Evolutionary conservation across 2,888 invertebrate genomes (phyloP).

Genomic region (Luffia ferchaultella): DNA sequence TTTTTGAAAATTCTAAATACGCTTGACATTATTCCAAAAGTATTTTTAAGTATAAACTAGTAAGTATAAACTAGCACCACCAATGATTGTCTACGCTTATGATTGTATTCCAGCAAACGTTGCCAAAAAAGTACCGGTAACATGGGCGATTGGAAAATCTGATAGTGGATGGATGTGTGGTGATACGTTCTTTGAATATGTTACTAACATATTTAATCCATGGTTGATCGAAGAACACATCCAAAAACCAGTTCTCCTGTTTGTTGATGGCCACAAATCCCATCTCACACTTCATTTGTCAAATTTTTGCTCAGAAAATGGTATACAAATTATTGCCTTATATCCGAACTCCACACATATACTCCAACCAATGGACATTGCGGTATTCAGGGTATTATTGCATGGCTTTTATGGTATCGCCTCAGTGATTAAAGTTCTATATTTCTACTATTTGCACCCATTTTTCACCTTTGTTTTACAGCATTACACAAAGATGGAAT

Average conservation of each 20-base stretch:
- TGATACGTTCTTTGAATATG: constrained; percentile 21
- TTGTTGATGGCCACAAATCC: constrained; percentile 21
- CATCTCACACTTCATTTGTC: constrained; percentile 16
- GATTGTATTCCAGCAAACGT: constrained; percentile 14
- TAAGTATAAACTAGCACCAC: constrained; percentile 17
- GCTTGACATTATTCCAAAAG: no score
- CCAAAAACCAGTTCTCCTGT: constrained; percentile 16
- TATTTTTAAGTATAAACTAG: no score
- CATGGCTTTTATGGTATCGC: no score
- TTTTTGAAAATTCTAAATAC: no score
- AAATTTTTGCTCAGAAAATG: constrained; percentile 4
- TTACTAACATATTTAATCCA: constrained; percentile 18
- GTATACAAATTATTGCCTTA: constrained; percentile 11
- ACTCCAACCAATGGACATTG: constrained; percentile 15
- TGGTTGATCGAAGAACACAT: constrained; percentile 17
- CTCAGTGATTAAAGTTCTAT: no score
- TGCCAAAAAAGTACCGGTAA: constrained; percentile 15
- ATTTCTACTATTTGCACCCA: no score
- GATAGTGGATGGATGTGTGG: constrained; percentile 18
- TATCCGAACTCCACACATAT: constrained; percentile 13
- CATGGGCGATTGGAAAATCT: constrained; percentile 18
- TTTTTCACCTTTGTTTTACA: no score
- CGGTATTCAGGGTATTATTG: constrained; percentile 11
- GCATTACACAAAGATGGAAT: no score
- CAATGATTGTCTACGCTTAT: constrained; percentile 17